Evolutionary conservation across 1,140 invertebrate species (phyloP).

Genomic region (Dreissena rostriformis): DNA sequence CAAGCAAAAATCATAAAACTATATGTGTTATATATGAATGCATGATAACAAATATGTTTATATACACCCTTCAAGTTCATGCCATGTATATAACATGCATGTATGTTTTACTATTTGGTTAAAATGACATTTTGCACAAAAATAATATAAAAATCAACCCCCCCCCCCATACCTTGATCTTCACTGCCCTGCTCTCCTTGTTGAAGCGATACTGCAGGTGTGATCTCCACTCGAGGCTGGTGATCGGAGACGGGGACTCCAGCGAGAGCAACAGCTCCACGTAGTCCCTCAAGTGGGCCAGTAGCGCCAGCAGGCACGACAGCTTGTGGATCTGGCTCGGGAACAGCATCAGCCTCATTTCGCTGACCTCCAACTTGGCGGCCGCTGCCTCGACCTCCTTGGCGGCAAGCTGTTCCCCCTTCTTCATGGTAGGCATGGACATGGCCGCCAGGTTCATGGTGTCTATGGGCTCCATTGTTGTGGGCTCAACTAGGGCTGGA

Average conservation of each 20-base stretch:
- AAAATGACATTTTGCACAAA: no score
- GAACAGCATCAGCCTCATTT: slow-evolving; percentile 75
- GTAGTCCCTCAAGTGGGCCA: slow-evolving; percentile 76
- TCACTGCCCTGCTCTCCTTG: slow-evolving; percentile 66
- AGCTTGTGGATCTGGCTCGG: slow-evolving; percentile 79
- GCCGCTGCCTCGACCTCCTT: slow-evolving; percentile 14
- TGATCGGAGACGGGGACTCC: slow-evolving; percentile 53
- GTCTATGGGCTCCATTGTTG: slow-evolving; percentile 72
- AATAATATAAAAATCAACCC: no score
- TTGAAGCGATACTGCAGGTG: slow-evolving; percentile 74
- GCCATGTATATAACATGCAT: no score
- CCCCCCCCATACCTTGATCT: slow-evolving; percentile 66
- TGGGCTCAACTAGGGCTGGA: slow-evolving; percentile 64
- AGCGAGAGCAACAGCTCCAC: slow-evolving; percentile 66
- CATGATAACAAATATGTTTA: no score
- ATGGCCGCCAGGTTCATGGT: slow-evolving; percentile 73
- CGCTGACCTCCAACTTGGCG: slow-evolving; percentile 49
- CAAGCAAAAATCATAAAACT: no score
- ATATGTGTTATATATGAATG: no score
- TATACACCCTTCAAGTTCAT: no score
- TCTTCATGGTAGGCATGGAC: slow-evolving; percentile 57
- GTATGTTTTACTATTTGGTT: no score
- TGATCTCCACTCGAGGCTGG: slow-evolving; percentile 73
- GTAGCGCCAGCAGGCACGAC: slow-evolving; percentile 69
- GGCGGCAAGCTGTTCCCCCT: slow-evolving; percentile 54